Conservation (phyloP, 2,888 invertebrate species). For the Eupithecia insigniata region DNA sequence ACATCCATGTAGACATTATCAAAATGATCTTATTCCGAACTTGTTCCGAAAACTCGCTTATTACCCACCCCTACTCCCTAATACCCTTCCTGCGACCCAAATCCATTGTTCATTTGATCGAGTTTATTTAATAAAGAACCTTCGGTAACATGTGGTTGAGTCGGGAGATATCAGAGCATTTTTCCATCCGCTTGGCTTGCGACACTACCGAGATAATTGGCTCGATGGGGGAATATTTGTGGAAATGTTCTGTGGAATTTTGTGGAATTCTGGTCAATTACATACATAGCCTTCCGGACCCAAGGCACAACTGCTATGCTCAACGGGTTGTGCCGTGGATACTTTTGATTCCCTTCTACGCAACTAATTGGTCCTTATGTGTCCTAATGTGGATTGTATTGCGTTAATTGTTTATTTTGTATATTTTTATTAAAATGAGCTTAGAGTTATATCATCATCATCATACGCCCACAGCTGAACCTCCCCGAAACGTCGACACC, state of each 20-base stretch:
- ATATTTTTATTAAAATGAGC: neutral
- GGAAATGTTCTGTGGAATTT: neutral
- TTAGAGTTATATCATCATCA: too few species aligned
- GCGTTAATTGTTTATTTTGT: neutral
- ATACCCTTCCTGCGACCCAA: slow-evolving; percentile 60
- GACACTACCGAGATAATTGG: slow-evolving; percentile 31
- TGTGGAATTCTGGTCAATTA: slow-evolving; percentile 1
- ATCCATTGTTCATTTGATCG: slow-evolving; percentile 74
- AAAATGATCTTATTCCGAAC: slow-evolving; percentile 5
- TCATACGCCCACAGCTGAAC: too few species aligned
- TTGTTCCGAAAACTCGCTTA: slow-evolving; percentile 9
- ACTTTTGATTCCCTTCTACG: too few species aligned
- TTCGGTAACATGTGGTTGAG: slow-evolving; percentile 42
- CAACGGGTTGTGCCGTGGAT: too few species aligned
- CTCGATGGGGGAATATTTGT: slow-evolving; percentile 15
- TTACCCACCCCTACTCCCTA: slow-evolving; percentile 41
- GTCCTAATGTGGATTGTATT: too few species aligned
- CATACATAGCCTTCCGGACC: neutral
- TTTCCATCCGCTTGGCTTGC: slow-evolving; percentile 35
- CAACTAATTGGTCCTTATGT: too few species aligned
- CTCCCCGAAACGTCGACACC: too few species aligned
- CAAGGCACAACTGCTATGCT: too few species aligned
- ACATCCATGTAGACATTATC: neutral
- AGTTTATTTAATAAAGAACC: slow-evolving; percentile 62
- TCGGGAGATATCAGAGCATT: slow-evolving; percentile 34